Base-by-base conservation (phyloP, 2,888 invertebrate genomes). In the Slavum lentiscoides region DNA sequence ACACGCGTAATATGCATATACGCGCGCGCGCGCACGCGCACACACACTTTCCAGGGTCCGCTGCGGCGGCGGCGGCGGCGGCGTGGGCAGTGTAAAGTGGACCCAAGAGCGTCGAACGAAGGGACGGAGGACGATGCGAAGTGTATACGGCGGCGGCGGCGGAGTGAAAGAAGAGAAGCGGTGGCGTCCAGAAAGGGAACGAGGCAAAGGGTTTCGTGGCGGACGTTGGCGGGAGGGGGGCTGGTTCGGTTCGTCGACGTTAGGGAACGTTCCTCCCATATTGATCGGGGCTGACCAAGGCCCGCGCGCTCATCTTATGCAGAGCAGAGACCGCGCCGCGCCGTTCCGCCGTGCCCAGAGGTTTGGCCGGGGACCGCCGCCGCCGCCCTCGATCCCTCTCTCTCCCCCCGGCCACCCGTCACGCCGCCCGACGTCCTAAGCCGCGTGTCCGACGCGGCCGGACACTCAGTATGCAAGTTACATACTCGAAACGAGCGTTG, bases 281-380 rank as follows among this genome's bases (percentile, higher is more conserved):
- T 80, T 80, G 80, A 80, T 80, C 80, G 80, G 80, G 80, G 80
- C 80, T 80, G 80, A 80, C 80, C 80, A 80, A 80, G 80, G 80
- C 80, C 80, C 80, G 80, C 80, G 80, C 80, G 80, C 70, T 80
- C 80, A 80, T 80, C 80, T 80, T 80, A 80, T 80, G 80, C 80
- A 80, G 80, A 80, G 80, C 80, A 80, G 80, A 80, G 80, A 80
- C 84, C 89, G 87, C 82, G 81, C 83, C 68, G 82, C 83, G 58
- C 83, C 83, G 80, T 82, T 68, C 75, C 75, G 49, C 67, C 74
- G 74, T 66, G 74, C 66, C 80, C 64, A 83, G 72, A 72, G 83
- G 82, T 76, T 83, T 83, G 80, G 83, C 83, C 77, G 83, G 80
- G 74, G 74, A 83, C 83, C 70, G 83, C 74, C 59, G 39, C 80